These are phyloP conservation scores for Tetragnatha versicolor DNA, from an alignment of 1,140 invertebrate genomes.

Conservation along the genomic window DNA sequence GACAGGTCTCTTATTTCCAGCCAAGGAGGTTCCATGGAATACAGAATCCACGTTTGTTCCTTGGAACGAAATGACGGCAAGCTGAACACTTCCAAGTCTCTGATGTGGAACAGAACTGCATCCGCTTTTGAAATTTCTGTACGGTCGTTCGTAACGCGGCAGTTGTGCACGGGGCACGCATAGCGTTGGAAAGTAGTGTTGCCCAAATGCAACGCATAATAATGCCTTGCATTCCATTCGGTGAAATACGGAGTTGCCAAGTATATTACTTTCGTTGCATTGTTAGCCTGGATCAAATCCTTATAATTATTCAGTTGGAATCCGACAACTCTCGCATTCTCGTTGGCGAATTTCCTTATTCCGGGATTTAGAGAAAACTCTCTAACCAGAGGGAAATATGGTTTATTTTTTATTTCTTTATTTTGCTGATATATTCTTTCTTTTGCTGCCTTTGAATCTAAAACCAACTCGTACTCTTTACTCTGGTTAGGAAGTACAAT, in stretches of 20 bases:
- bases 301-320: background rate
- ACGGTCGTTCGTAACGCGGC: slow-evolving; percentile 42
- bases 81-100: slow-evolving; percentile 43
- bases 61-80: background rate
- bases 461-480: no score
- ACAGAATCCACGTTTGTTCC: slow-evolving; percentile 55
- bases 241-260: slow-evolving; percentile 48
- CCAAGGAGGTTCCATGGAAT: slow-evolving; percentile 56
- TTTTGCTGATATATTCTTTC: no score
- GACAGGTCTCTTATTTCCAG: slow-evolving; percentile 29
- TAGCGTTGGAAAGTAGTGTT: background rate
- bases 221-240: slow-evolving; percentile 35
- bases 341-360: slow-evolving; percentile 24
- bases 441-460: no score
- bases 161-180: slow-evolving; percentile 19
- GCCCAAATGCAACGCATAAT: slow-evolving; percentile 23
- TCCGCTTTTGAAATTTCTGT: slow-evolving; percentile 28
- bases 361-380: background rate
- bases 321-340: slow-evolving; percentile 24
- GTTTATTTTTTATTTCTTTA: no score
- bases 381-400: background rate
- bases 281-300: background rate
- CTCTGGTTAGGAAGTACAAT: no score
- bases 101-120: slow-evolving; percentile 55
- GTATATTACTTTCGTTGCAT: slow-evolving; percentile 22